Conservation (phyloP, 2,797 vertebrate genomes). For the Brachymystax lenok region DNA sequence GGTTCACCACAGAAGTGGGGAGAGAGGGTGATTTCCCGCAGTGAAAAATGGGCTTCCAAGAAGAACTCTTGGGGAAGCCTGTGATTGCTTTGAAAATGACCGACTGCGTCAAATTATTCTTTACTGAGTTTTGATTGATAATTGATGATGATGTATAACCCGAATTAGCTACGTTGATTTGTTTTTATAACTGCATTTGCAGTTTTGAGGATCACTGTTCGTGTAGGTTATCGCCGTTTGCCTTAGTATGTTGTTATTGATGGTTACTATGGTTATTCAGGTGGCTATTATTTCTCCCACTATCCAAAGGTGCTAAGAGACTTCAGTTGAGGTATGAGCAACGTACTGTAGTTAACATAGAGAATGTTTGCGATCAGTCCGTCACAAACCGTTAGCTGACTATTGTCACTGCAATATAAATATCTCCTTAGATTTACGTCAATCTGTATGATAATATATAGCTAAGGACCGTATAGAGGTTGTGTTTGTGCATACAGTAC, state of each 20-base stretch:
- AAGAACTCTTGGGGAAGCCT: not conserved
- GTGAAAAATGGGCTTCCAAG: constrained; percentile 26
- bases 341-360: too few species aligned
- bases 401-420: too few species aligned
- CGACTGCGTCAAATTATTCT: not conserved
- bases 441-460: too few species aligned
- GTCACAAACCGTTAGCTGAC: too few species aligned
- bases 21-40: constrained; percentile 62
- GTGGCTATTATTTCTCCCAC: not conserved
- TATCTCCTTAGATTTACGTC: too few species aligned
- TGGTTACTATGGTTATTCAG: not conserved
- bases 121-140: not conserved
- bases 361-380: too few species aligned
- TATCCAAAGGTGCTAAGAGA: too few species aligned
- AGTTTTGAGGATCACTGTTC: not conserved
- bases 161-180: not conserved
- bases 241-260: not conserved
- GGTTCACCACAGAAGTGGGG: constrained; percentile 36
- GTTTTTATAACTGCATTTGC: not conserved
- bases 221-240: not conserved
- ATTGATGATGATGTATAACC: not conserved
- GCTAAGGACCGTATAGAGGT: too few species aligned
- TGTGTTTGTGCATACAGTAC: too few species aligned
- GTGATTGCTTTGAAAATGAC: not conserved
- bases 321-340: too few species aligned